These are phyloP conservation scores for Argynnis bischoffii DNA, from an alignment of 2,888 invertebrate genomes.

Conservation along the genomic window DNA sequence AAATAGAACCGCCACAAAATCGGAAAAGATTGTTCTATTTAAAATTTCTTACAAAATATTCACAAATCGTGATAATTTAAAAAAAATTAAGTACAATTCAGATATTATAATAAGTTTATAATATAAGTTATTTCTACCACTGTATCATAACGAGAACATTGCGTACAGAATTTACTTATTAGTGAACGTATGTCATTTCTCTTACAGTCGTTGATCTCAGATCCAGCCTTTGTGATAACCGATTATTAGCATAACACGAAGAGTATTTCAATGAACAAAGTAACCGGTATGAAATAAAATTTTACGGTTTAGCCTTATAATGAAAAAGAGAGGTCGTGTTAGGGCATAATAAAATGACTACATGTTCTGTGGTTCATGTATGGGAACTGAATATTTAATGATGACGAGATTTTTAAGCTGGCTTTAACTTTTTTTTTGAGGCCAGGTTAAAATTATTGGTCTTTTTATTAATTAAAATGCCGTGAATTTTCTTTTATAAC, in stretches of 20 bases:
- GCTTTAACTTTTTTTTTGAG: constrained; percentile 24
- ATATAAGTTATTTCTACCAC: too few species aligned
- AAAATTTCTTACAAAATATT: too few species aligned
- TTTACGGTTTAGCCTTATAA: constrained; percentile 76
- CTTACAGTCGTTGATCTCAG: not conserved
- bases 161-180: not conserved
- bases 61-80: too few species aligned
- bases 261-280: constrained; percentile 76
- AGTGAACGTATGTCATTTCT: not conserved
- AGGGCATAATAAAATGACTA: constrained; percentile 67
- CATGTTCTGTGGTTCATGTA: constrained; percentile 53
- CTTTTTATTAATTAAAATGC: not conserved
- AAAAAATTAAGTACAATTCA: too few species aligned
- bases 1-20: too few species aligned
- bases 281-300: constrained; percentile 75
- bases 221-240: constrained; percentile 65
- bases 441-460: not conserved
- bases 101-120: too few species aligned
- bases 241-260: constrained; percentile 74
- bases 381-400: constrained; percentile 63
- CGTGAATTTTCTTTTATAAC: not conserved
- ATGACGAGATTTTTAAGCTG: constrained; percentile 46
- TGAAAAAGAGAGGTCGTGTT: constrained; percentile 67
- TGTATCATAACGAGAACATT: too few species aligned
- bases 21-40: too few species aligned